Evolutionary conservation across 2,888 invertebrate genomes (phyloP).

Genomic region (Standfussiana lucernea): DNA sequence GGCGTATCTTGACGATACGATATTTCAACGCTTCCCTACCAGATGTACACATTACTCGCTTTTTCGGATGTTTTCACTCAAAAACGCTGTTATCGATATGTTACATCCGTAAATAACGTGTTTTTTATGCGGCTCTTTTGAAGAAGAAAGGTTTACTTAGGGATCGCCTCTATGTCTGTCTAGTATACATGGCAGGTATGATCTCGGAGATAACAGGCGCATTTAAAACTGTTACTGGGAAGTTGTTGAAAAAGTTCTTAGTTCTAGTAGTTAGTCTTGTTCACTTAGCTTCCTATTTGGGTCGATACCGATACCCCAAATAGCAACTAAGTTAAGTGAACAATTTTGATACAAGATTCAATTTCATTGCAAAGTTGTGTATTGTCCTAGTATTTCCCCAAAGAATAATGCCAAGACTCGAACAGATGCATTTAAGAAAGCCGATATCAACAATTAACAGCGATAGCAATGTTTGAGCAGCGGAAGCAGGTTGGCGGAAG

Average conservation of each 20-base stretch:
- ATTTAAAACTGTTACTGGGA: neutral
- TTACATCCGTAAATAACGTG: conserved; percentile 66
- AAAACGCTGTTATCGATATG: conserved; percentile 66
- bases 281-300: neutral
- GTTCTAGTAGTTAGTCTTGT: neutral
- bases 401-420: conserved; percentile 25
- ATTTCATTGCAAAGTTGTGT: neutral
- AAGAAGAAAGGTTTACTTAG: conserved; percentile 36
- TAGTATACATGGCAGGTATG: conserved; percentile 5
- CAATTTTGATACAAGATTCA: neutral
- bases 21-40: conserved; percentile 66
- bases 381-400: neutral
- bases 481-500: conserved; percentile 88
- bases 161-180: conserved; percentile 37
- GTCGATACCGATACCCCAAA: neutral
- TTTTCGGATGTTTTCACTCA: conserved; percentile 64
- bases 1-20: conserved; percentile 52
- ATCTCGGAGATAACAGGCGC: conserved; percentile 1
- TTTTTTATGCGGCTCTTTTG: conserved; percentile 48
- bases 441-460: conserved; percentile 66
- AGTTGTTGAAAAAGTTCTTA: neutral
- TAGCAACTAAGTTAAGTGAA: neutral
- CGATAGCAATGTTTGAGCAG: conserved; percentile 68
- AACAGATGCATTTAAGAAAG: conserved; percentile 66
- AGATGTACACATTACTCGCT: conserved; percentile 66